Evolutionary conservation across 2,888 invertebrate genomes (phyloP).

Genomic region (Agrotis ipsilon): DNA sequence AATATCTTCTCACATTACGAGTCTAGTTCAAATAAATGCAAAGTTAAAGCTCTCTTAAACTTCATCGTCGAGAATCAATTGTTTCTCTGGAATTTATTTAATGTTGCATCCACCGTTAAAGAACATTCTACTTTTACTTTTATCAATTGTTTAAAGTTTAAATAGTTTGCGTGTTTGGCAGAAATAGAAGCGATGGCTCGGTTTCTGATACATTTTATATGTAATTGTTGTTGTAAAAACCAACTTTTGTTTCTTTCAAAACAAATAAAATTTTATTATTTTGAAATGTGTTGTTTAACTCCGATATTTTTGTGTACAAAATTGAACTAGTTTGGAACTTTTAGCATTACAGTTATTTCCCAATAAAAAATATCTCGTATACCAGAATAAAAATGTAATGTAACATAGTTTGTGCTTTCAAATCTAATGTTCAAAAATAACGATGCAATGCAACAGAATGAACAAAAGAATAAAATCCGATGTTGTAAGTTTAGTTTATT

Average conservation of each 20-base stretch:
- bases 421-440: not conserved
- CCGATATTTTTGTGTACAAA: not conserved
- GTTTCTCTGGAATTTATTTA: constrained; percentile 35
- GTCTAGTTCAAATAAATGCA: constrained; percentile 39
- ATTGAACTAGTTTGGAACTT: not conserved
- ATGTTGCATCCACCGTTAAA: constrained; percentile 11
- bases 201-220: not conserved
- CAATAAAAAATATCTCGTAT: not conserved
- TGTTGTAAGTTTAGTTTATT: not conserved
- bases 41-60: constrained; percentile 54
- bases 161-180: constrained; percentile 16
- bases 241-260: not conserved
- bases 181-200: not conserved
- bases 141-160: constrained; percentile 9
- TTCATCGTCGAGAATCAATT: constrained; percentile 46
- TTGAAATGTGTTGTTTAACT: not conserved
- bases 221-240: not conserved
- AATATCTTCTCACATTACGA: constrained; percentile 49
- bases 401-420: not conserved
- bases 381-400: no score
- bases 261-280: not conserved
- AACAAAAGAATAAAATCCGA: not conserved
- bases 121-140: constrained; percentile 11
- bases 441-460: not conserved
- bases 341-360: not conserved